Conservation (phyloP, 2,113 vertebrate genomes). For the Capreolus pygargus region DNA sequence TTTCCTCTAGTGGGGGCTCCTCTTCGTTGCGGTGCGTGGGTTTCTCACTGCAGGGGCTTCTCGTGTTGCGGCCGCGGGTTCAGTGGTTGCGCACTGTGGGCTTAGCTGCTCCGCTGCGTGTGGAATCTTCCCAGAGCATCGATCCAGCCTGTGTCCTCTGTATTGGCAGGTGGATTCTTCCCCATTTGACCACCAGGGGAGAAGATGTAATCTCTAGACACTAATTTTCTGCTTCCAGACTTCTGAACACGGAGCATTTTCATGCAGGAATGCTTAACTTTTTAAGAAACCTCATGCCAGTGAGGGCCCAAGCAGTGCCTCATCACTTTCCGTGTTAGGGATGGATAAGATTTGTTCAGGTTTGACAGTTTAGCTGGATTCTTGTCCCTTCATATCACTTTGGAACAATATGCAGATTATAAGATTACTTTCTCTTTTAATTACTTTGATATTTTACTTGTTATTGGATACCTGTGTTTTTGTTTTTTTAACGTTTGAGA, state of each 20-base stretch:
- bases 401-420: background rate
- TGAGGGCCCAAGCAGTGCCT: background rate
- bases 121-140: background rate
- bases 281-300: background rate
- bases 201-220: background rate
- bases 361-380: background rate
- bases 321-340: background rate
- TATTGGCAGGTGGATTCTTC: background rate
- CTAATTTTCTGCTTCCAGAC: background rate
- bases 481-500: background rate
- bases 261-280: background rate
- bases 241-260: background rate
- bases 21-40: fast-evolving
- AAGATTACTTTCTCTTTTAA: slow-evolving; percentile 12
- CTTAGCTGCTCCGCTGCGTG: background rate
- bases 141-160: background rate
- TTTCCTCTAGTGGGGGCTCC: background rate
- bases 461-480: background rate
- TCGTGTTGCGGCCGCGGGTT: background rate
- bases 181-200: background rate
- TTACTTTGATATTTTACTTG: slow-evolving; percentile 12
- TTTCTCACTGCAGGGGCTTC: background rate
- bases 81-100: background rate
- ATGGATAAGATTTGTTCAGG: background rate
- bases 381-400: background rate